A percentile compares a stretch with the other conserved stretches of the same genome.
Conservation (phyloP, 2,888 invertebrate genomes). For the Arctia plantaginis region DNA sequence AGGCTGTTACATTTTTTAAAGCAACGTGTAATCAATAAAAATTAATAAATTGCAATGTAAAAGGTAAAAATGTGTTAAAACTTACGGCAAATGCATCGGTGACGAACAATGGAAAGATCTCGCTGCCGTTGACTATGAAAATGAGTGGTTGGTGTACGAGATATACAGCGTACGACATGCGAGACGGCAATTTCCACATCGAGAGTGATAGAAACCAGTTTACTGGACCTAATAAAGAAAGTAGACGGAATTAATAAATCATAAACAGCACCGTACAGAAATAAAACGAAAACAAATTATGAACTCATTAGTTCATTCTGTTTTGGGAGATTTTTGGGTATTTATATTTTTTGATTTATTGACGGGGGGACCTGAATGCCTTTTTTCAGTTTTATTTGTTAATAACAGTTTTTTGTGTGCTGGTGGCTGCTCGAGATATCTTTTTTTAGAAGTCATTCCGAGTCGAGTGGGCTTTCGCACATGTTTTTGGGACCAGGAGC, state of each 20-base stretch:
- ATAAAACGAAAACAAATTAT: not conserved
- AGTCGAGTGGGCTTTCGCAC: no score
- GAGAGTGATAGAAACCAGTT: slow-evolving; percentile 82
- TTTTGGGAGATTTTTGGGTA: no score
- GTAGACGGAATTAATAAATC: slow-evolving; percentile 2
- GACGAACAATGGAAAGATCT: slow-evolving; percentile 66
- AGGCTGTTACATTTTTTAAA: not conserved
- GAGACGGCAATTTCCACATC: slow-evolving; percentile 83
- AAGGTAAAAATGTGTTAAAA: slow-evolving; percentile 15
- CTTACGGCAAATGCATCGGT: slow-evolving; percentile 63
- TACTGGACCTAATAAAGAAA: slow-evolving; percentile 72
- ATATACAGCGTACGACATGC: slow-evolving; percentile 86
- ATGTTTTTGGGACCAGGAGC: no score
- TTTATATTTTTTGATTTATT: no score
- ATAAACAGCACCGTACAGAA: not conserved
- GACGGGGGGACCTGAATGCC: no score
- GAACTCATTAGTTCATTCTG: no score
- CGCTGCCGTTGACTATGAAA: slow-evolving; percentile 61
- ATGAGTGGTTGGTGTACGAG: slow-evolving; percentile 80
- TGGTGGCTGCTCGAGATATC: no score
- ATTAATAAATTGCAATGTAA: not conserved
- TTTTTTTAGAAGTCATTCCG: no score
- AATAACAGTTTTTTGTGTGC: no score
- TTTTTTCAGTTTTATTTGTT: no score
- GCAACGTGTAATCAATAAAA: not conserved